A percentile compares a stretch with the other conserved stretches of the same genome.
Conservation (phyloP, 35 echinoderm and acorn worm genomes). For the Strongylocentrotus purpuratus region DNA sequence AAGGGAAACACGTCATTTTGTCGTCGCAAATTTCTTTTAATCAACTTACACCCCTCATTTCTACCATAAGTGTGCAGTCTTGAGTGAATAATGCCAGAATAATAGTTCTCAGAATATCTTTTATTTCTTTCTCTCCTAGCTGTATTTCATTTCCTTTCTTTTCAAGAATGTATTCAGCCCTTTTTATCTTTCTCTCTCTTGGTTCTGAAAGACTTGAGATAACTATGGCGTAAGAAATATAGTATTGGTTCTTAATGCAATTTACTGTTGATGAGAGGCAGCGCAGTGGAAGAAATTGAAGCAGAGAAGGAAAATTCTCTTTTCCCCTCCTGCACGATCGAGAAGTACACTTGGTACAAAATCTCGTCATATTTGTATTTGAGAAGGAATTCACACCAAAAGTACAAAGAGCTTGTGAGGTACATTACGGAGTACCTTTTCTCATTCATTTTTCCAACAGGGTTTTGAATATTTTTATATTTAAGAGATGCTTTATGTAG, state of each 20-base stretch:
- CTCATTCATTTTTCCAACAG: not conserved
- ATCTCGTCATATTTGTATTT: not conserved
- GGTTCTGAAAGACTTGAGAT: not conserved
- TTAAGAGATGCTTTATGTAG: not conserved
- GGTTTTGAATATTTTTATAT: not conserved
- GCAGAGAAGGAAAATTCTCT: not conserved
- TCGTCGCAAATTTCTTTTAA: not conserved
- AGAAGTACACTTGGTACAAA: not conserved
- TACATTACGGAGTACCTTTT: too few relatives aligned
- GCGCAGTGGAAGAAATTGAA: not conserved
- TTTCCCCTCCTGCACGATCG: not conserved
- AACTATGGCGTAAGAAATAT: not conserved
- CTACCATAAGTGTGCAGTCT: not conserved
- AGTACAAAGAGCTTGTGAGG: not conserved
- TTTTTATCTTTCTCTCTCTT: not conserved
- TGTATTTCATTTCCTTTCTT: not conserved
- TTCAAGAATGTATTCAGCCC: not conserved
- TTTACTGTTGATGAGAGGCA: not conserved
- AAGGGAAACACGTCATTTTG: not conserved
- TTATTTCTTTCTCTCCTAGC: not conserved
- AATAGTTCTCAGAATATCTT: not conserved
- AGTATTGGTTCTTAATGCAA: constrained; percentile 3
- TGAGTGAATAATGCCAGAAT: constrained; percentile 9
- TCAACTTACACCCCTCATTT: not conserved
- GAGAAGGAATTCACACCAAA: not conserved